Evolutionary conservation across 2,888 invertebrate species (phyloP), one percentile per base, ranked within the genome.

Genomic region (Dusona sp.): DNA sequence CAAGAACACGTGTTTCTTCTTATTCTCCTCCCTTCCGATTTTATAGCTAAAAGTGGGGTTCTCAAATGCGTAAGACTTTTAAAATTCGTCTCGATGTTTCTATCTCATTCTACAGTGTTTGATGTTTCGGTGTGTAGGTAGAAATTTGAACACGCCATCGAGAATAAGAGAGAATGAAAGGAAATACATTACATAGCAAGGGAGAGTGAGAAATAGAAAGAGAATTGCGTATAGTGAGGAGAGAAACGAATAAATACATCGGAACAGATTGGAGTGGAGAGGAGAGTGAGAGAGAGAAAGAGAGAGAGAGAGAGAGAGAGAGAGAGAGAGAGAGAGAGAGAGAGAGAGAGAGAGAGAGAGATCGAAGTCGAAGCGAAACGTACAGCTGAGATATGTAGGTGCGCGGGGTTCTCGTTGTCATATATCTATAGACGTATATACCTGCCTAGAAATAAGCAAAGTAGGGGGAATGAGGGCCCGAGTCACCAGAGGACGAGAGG

Each of bases 361-460:
- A 16, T 70, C 70, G 19, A 22, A 45, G 48, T 68, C 79, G 79
- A 85, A 79, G 82, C 74, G 38, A 80, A 64, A 48, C 54, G 19
- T 51, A 65, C 75, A 54, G 74, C 74, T 51, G 57, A 73, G 33
- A 72, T 72, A 86, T 64, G 78, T 84, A 83, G 74, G 79, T 70
- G 48, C 68, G 75, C 75, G 19, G 48, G 67, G 22, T 73, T 77
- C 65, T 65, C 67, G 54, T 54, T 11, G 81, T 75, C 45, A 61
- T 75, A 45, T 75, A 61, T 61, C 29, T 61, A 64, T 64, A 72
- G 64, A 65, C 19, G 65, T 45, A 61, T 86, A 79, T 87, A 85
- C 88, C 84, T 86, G 88, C 80, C 80, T 82, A 83, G 86, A 79
- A 82, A 79, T 67, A 67, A 72, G 57, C 61, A 80, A 82, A 85